Conservation (phyloP, 2,797 vertebrate genomes). For the Mallotus villosus region DNA sequence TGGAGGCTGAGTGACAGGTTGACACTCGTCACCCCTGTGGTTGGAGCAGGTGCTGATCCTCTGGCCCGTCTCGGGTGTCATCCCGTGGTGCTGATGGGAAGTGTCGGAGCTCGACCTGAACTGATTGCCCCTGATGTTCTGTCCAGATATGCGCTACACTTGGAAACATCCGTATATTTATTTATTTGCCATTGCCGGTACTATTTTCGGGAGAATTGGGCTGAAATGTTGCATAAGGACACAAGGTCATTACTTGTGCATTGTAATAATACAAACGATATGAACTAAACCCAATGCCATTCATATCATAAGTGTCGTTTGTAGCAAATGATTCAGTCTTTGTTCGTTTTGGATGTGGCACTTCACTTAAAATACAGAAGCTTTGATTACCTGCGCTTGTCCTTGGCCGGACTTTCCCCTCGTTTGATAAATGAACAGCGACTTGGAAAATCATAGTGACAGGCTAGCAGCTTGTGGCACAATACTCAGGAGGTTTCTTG, state of each 20-base stretch:
- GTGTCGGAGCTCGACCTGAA: conserved; percentile 48
- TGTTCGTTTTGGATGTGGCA: neutral
- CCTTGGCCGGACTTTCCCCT: conserved; percentile 34
- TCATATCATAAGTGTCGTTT: neutral
- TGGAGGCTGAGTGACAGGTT: conserved; percentile 58
- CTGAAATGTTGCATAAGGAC: neutral
- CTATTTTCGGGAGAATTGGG: neutral
- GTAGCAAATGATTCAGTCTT: neutral
- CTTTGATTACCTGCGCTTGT: conserved; percentile 36
- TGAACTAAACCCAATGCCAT: neutral
- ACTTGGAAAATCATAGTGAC: conserved; percentile 38
- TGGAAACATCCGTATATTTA: conserved; percentile 17
- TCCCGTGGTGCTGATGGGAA: conserved; percentile 49
- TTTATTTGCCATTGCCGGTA: conserved; percentile 1
- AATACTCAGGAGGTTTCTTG: conserved; percentile 22
- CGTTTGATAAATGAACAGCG: conserved; percentile 46
- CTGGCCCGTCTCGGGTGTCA: conserved; percentile 54
- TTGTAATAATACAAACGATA: neutral
- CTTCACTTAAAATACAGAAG: neutral
- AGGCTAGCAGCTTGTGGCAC: conserved; percentile 30
- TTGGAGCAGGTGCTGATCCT: conserved; percentile 63
- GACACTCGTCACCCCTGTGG: conserved; percentile 45
- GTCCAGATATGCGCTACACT: conserved; percentile 37
- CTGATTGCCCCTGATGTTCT: conserved; percentile 47
- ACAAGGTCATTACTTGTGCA: neutral